Conservation (phyloP, 2,888 invertebrate species). For the Andrena bucephala region DNA sequence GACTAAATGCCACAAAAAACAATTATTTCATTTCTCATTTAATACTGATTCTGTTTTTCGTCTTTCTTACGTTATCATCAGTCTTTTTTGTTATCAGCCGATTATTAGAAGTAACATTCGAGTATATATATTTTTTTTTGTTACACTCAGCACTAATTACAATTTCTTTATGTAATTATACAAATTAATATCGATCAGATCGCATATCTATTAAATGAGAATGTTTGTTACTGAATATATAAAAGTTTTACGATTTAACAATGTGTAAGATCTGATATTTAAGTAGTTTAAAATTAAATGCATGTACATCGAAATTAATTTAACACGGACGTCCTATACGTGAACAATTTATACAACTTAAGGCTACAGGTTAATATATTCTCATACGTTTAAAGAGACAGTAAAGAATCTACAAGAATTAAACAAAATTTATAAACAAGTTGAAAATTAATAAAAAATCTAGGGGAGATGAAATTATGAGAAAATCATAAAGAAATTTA, state of each 20-base stretch:
- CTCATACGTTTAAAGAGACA: background rate
- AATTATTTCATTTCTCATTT: slow-evolving; percentile 51
- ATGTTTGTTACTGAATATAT: slow-evolving; percentile 23
- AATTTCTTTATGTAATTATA: slow-evolving; percentile 26
- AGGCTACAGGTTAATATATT: slow-evolving; percentile 21
- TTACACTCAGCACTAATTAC: slow-evolving; percentile 4
- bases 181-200: slow-evolving; percentile 24
- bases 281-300: slow-evolving; percentile 32
- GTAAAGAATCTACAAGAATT: background rate
- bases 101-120: slow-evolving; percentile 37
- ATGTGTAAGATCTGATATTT: slow-evolving; percentile 37
- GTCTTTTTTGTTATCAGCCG: slow-evolving; percentile 47
- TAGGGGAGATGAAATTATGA: background rate
- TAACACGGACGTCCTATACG: slow-evolving; percentile 33
- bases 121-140: slow-evolving; percentile 12
- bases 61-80: slow-evolving; percentile 40
- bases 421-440: background rate
- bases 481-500: background rate
- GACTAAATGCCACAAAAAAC: slow-evolving; percentile 41
- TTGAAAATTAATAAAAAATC: slow-evolving; percentile 1
- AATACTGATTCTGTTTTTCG: slow-evolving; percentile 45
- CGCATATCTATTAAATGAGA: slow-evolving; percentile 49
- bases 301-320: slow-evolving; percentile 42
- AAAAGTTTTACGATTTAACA: slow-evolving; percentile 45
- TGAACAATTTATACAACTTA: slow-evolving; percentile 43